Conservation (phyloP, 2,888 invertebrate genomes). For the Meandrusa payeni region DNA sequence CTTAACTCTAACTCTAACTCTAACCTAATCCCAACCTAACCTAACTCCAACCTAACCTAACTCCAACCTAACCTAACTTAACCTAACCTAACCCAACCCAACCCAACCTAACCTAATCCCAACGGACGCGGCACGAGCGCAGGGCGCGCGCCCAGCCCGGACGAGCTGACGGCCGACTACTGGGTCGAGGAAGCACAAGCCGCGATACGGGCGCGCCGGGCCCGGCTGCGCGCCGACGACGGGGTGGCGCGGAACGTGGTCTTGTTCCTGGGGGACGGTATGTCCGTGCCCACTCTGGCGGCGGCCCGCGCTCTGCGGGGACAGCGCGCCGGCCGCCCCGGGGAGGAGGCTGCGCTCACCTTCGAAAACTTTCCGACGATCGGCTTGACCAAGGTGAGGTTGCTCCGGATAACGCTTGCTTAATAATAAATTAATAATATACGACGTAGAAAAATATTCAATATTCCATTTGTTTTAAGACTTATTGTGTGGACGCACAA, state of each 20-base stretch:
- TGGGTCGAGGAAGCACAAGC: conserved; percentile 67
- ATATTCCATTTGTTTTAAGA: conserved; percentile 44
- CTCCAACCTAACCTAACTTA: no score
- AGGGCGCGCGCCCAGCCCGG: neutral
- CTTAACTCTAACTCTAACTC: no score
- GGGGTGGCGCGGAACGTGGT: conserved; percentile 76
- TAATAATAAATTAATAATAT: no score
- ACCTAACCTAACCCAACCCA: neutral
- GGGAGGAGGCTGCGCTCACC: conserved; percentile 80
- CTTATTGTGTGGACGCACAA: conserved; percentile 80
- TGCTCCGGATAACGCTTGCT: neutral
- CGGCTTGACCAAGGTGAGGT: conserved; percentile 82
- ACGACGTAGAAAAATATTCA: neutral
- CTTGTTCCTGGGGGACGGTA: conserved; percentile 88
- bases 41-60: no score
- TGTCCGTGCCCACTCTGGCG: conserved; percentile 85
- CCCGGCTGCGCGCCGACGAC: conserved; percentile 19
- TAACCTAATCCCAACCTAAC: no score
- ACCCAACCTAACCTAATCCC: neutral
- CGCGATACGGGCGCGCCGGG: conserved; percentile 52
- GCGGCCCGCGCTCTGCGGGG: conserved; percentile 84
- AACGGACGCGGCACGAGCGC: neutral
- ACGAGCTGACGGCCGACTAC: conserved; percentile 40
- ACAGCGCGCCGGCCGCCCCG: conserved; percentile 72
- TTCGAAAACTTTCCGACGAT: conserved; percentile 83